Conservation (phyloP, 2,888 invertebrate species). For the Heliconius ethilla region DNA sequence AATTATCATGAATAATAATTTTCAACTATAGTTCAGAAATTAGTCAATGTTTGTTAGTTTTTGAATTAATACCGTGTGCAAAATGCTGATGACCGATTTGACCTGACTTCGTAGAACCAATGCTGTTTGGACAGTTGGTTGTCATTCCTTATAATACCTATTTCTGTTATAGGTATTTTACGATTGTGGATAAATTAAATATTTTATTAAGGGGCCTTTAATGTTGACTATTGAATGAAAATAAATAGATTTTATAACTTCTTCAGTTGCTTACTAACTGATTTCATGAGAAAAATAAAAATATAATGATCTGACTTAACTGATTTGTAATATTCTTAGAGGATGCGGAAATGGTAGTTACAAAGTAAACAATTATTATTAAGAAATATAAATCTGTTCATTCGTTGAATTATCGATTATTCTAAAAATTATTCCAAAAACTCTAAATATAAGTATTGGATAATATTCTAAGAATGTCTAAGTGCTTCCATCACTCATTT, state of each 20-base stretch:
- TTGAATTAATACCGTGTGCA: constrained; percentile 22
- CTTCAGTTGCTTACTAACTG: not conserved
- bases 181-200: not conserved
- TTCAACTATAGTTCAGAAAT: not conserved
- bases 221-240: not conserved
- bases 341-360: too few relatives aligned
- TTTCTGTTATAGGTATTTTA: not conserved
- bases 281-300: not conserved
- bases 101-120: constrained; percentile 10
- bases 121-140: constrained; percentile 32
- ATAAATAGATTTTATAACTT: not conserved
- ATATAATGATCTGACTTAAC: too few relatives aligned
- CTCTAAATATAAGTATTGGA: not conserved
- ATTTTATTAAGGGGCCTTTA: not conserved
- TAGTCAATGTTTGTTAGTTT: constrained; percentile 16
- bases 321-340: too few relatives aligned
- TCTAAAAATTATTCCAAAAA: too few relatives aligned
- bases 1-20: not conserved
- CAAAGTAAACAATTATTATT: too few relatives aligned
- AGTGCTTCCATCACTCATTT: not conserved
- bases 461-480: not conserved
- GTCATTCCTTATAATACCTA: constrained; percentile 2
- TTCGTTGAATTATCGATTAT: too few relatives aligned
- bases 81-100: constrained; percentile 19
- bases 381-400: too few relatives aligned